These are phyloP conservation scores for Strix aluco DNA, from an alignment of 2,113 vertebrate genomes.

Conservation along the genomic window DNA sequence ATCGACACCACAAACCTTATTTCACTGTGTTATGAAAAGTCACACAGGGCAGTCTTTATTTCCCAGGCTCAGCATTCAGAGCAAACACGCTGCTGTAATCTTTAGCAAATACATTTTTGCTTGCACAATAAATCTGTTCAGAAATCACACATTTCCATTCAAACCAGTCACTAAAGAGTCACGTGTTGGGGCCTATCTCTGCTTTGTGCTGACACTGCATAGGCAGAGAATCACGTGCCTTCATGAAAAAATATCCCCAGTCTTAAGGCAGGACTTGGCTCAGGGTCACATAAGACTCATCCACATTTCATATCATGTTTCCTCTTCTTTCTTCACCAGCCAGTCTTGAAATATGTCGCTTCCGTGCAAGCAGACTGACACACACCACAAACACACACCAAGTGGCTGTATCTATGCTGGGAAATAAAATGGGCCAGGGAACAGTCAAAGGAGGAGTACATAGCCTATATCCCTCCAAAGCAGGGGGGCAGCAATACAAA, in stretches of 20 bases:
- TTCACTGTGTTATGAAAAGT: neutral
- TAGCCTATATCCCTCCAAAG: neutral
- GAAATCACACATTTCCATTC: conserved; percentile 47
- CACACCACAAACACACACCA: neutral
- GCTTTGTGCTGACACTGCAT: conserved; percentile 30
- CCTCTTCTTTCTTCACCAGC: neutral
- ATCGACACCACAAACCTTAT: neutral
- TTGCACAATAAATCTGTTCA: conserved; percentile 54
- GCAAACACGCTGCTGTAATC: conserved; percentile 8
- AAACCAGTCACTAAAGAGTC: conserved; percentile 12
- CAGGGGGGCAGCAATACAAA: neutral
- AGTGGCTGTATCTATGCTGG: neutral
- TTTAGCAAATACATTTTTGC: conserved; percentile 54
- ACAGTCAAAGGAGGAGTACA: neutral
- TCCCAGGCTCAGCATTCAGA: conserved; percentile 4
- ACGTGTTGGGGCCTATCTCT: conserved; percentile 44
- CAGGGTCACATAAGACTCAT: neutral
- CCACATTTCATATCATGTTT: neutral
- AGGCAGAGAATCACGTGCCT: neutral
- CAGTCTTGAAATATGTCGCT: neutral
- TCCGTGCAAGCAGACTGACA: neutral
- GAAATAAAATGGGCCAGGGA: neutral
- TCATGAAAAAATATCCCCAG: conserved; percentile 21
- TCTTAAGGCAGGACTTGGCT: neutral
- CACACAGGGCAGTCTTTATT: neutral